Base-by-base conservation (phyloP, 2,113 vertebrate species). In the Salvator merianae region DNA sequence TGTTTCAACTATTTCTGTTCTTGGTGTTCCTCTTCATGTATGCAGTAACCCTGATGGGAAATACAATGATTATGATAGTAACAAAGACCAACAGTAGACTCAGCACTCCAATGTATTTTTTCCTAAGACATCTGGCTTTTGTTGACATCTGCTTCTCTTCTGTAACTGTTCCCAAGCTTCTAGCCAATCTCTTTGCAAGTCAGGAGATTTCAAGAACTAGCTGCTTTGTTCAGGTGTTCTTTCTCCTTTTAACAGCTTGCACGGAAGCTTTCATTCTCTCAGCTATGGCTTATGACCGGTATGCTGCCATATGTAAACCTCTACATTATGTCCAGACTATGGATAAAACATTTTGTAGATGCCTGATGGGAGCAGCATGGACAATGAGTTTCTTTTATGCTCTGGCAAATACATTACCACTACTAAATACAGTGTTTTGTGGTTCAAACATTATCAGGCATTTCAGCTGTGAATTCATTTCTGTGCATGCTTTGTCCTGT, bases 401-500 rank as follows among this genome's bases (percentile, higher is more conserved):
- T 16, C 70, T 88, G 3, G 63, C 79, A 2, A 93, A 95, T 26
- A 92, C 85, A 13, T 82, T 77, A 3, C 86, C 90, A 32, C 91
- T 87, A 0, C 86, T 92, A 55, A 34, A 66, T 8, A 66, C 94
- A 68, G 86, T 88, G 3, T 94, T 93, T 69, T 91, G 91, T 36
- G 86, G 90, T 3, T 71, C 85, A 72, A 81, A 63, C 0, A 6
- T 90, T 73, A 38, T 90, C 69, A 90, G 82, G 28, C 88, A 91
- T 75, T 89, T 93, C 83, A 94, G 90, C 85, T 93, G 93, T 86
- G 92, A 94, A 76, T 30, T 93, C 30, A 88, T 91, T 34, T 91
- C 91, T 32, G 18, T 94, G n/a, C 87, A 93, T 36, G 92, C 77
- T 28, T 63, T 92, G 74, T 85, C 83, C 62, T 95, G 89, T 30